phyloP scores from a whole-genome alignment of 2,113 vertebrate genomes.

The Oreochromis aureus region DNA sequence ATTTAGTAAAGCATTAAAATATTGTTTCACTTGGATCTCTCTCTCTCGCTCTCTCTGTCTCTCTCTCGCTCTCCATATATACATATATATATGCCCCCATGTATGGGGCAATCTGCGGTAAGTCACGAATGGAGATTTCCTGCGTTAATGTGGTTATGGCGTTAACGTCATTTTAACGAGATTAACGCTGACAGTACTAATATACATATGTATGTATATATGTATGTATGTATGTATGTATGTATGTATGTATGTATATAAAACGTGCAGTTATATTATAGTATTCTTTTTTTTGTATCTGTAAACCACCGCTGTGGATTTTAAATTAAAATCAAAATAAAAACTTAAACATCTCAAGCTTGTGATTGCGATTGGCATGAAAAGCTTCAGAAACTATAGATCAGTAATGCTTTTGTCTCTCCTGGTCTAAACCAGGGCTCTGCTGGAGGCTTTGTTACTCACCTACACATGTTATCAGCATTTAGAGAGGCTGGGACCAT shows the following conservation, averaged over 20 bases:
- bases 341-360: neutral
- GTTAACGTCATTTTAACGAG: too few species aligned
- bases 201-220: too few species aligned
- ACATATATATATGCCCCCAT: neutral
- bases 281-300: neutral
- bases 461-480: slow-evolving; percentile 38
- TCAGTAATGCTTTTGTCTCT: slow-evolving; percentile 15
- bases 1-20: neutral
- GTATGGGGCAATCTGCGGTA: too few species aligned
- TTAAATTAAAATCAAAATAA: neutral
- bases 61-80: neutral
- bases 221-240: too few species aligned
- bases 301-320: neutral
- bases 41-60: neutral
- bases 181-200: too few species aligned
- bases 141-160: too few species aligned
- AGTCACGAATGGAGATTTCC: too few species aligned
- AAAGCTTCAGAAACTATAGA: neutral
- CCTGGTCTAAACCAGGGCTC: neutral
- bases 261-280: neutral
- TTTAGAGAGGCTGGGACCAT: slow-evolving; percentile 53
- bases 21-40: neutral
- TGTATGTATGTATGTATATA: too few species aligned
- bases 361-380: neutral
- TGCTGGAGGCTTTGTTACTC: neutral